Base-by-base conservation (phyloP, 2,797 vertebrate genomes). In the Trachops cirrhosus region DNA sequence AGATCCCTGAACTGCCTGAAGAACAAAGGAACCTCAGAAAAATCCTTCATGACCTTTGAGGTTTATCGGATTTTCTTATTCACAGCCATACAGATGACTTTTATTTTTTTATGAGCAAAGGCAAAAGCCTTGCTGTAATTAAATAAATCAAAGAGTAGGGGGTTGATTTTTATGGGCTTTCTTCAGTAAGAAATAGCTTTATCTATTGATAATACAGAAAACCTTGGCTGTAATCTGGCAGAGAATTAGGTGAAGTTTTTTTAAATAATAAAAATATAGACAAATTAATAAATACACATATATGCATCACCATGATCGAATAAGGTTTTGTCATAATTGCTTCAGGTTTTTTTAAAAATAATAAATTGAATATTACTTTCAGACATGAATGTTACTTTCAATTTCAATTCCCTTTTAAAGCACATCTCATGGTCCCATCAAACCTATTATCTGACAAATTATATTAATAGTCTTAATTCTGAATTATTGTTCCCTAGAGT, bases 1-100 rank as follows among this genome's bases (percentile, higher is more conserved):
- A 88, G 94, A 86, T 89, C 50, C 74, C 62, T 10, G 37, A 85
- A 73, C 24, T 9, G 48, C 77, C n/a, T 24, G 54, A 44, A 91
- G 92, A 97, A 95, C 94, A 96, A 96, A 96, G 96, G 89, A 95
- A 75, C 32, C 88, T 94, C 94, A 41, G 77, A 95, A 74, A 95
- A 74, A 22, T 86, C 70, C 48, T 52, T 95, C 78, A 16, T 71
- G 86, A 95, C 91, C 95, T 96, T 94, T 71, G 50, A 95, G 50
- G 70, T 83, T 88, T 75, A 84, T 94, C 83, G 96, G 79, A 97
- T 95, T 97, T 95, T 86, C 86, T 96, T 87, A 89, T 92, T 95
- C 82, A 73, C 82, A 71, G 70, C 78, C 52, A 71, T 59, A 78
- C 70, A 75, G 71, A 74, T 48, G 78, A 54, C 75, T 52, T 94